Percentiles rank a stretch among this genome's conserved stretches.
phyloP scores from a whole-genome alignment of 2,797 vertebrate genomes.

The Arvicola amphibius region DNA sequence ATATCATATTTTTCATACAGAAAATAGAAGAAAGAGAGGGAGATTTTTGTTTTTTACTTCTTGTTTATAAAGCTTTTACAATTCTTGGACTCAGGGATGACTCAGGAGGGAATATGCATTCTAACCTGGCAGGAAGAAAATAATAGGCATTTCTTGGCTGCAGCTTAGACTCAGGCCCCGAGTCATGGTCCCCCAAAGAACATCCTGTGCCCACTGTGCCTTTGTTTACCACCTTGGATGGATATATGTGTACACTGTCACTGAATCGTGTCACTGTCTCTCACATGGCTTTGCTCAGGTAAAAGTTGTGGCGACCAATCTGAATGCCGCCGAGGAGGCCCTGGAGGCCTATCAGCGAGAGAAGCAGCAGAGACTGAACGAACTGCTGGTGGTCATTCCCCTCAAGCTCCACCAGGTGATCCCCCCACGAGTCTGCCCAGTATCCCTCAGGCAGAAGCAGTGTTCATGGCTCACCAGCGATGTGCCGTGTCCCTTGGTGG shows the following conservation, averaged over 20 bases:
- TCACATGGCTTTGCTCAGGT: slow-evolving; percentile 85
- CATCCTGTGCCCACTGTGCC: background rate
- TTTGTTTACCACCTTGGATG: background rate
- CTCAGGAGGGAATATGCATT: background rate
- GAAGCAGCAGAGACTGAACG: slow-evolving; percentile 94
- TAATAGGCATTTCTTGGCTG: background rate
- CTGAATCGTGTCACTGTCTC: background rate
- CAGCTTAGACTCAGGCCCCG: background rate
- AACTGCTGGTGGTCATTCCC: slow-evolving; percentile 92
- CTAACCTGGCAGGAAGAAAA: background rate
- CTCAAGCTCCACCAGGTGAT: slow-evolving; percentile 95
- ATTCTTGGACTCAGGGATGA: background rate
- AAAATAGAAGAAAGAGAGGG: background rate
- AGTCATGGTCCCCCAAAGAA: background rate
- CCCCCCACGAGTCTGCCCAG: background rate
- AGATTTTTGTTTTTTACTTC: background rate
- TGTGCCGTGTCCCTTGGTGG: background rate
- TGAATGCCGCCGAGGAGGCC: slow-evolving; percentile 86
- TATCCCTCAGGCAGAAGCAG: background rate
- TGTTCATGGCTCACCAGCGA: background rate
- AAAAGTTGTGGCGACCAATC: slow-evolving; percentile 86
- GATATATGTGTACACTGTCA: background rate
- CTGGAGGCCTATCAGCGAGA: slow-evolving; percentile 93
- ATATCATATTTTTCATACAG: background rate
- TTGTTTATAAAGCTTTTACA: background rate